These are phyloP conservation scores for Leptura quadrifasciata DNA, from an alignment of 2,888 invertebrate species.

Conservation along the genomic window DNA sequence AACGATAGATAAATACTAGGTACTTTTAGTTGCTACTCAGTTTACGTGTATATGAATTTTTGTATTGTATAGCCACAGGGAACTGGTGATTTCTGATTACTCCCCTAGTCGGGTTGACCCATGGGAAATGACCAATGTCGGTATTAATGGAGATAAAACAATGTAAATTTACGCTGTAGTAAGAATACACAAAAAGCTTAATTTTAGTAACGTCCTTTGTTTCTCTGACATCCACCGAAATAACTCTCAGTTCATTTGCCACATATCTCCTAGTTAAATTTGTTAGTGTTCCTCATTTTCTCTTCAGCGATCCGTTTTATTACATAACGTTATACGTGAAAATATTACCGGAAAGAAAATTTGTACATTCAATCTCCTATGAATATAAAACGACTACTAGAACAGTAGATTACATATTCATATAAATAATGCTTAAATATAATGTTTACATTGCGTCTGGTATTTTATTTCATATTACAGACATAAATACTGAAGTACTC, in stretches of 20 bases:
- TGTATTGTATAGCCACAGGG: neutral
- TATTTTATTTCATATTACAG: no score
- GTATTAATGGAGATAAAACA: neutral
- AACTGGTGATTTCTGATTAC: neutral
- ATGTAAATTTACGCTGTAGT: constrained; percentile 5
- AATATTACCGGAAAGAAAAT: neutral
- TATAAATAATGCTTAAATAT: no score
- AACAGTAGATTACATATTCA: neutral
- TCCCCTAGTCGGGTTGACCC: neutral
- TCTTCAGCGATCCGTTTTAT: neutral
- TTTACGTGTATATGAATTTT: no score
- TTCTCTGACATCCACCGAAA: neutral
- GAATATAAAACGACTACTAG: neutral
- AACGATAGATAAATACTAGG: no score
- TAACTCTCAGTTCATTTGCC: neutral
- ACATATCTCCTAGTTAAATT: neutral
- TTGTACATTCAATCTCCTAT: neutral
- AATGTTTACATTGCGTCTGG: no score
- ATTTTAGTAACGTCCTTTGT: neutral
- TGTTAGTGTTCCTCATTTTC: neutral
- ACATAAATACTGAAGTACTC: no score
- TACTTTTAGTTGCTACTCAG: no score
- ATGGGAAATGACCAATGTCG: neutral
- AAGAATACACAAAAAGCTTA: constrained; percentile 7
- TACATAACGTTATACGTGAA: neutral